Evolutionary conservation across 1,140 invertebrate genomes (phyloP), one percentile per base, ranked within the genome.

Genomic region (Achatina immaculata): DNA sequence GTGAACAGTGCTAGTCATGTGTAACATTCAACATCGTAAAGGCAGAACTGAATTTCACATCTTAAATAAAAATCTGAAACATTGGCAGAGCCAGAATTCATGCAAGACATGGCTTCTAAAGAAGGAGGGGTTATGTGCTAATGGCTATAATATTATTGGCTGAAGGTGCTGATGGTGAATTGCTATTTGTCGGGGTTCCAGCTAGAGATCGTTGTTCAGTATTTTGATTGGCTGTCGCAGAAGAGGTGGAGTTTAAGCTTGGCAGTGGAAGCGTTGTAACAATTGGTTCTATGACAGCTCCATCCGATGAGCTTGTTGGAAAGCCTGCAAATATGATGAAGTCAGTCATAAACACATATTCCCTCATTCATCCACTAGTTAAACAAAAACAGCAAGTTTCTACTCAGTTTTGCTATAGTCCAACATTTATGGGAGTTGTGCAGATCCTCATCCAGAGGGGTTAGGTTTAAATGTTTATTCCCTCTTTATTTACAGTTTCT

Each of bases 271-370:
- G 48, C 24, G 80, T 80, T 34, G 83, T 83, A 28, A 83, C 80
- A 42, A 82, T 28, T 21, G 83, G 79, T 69, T 84, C 83, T 55
- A 84, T 82, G 45, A 84, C 83, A 34, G 83, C 83, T 0, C 83
- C 83, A 68, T 84, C 81, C 62, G 79, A 36, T 31, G 58, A 62
- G 28, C 58, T 62, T 28, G 58, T 31, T 31, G 58, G 58, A 31
- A 62, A 31, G 2, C n/a, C 58, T 62, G 58, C 3, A 11, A 36
- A 48, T 0, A 34, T 16, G 31, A n/a, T 3, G 28, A 45, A 34
- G 21, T 55, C 34, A 11, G 24, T 14, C 9, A 14, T 19, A 24
- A 21, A 34, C 31, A 34, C 4, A 0, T 4, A 58, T 34, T n/a
- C n/a, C n/a, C n/a, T n/a, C n/a, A n/a, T n/a, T n/a, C n/a, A n/a